These are phyloP conservation scores for Antechinus flavipes DNA, from an alignment of 2,113 vertebrate genomes.

Conservation along the genomic window DNA sequence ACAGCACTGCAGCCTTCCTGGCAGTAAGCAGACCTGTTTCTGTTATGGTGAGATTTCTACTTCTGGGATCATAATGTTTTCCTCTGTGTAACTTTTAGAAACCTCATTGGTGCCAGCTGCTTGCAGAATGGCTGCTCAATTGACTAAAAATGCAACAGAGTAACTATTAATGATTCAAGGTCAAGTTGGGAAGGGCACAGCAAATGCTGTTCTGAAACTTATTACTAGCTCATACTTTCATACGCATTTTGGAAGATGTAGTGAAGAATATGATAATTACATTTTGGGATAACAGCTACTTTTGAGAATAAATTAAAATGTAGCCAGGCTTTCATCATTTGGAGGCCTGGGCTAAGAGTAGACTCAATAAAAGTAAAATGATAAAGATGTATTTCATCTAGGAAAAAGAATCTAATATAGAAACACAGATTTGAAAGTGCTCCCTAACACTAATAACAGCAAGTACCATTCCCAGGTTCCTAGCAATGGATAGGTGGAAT, in stretches of 20 bases:
- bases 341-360: neutral
- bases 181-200: neutral
- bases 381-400: constrained; percentile 16
- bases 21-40: constrained; percentile 1
- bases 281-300: neutral
- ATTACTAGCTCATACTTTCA: neutral
- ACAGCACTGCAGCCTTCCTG: neutral
- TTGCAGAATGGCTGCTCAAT: neutral
- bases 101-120: neutral
- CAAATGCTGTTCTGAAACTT: neutral
- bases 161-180: neutral
- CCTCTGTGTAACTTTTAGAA: constrained; percentile 32
- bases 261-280: neutral
- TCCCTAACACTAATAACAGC: neutral
- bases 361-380: constrained; percentile 21
- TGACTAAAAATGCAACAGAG: constrained; percentile 24
- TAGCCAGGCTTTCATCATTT: neutral
- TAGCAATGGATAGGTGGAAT: neutral
- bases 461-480: neutral
- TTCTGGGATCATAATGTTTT: constrained; percentile 2
- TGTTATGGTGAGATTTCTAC: constrained; percentile 27
- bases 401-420: constrained; percentile 3
- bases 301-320: constrained; percentile 32
- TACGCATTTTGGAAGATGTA: constrained; percentile 9
- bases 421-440: neutral